Evolutionary conservation across 1,140 invertebrate species (phyloP), one percentile per base, ranked within the genome.

Genomic region (Drosophila cardini): DNA sequence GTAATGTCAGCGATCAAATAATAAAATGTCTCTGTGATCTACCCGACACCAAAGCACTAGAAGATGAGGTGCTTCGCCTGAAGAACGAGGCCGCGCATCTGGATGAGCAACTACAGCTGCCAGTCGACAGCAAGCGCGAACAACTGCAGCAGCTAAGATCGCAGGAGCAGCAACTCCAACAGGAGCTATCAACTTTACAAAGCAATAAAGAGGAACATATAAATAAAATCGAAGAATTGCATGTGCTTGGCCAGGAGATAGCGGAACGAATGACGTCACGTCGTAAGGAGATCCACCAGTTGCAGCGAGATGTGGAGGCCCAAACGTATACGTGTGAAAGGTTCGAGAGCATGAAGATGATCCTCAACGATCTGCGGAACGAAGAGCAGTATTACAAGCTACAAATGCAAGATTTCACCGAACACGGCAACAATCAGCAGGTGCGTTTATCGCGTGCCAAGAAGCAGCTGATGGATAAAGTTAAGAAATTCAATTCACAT

Each of bases 401-500:
- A 0, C 68, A 85, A 9, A 30, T 81, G 13, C 40, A 65, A 5
- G 78, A 80, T 9, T 15, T 90, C 0, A 43, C 61, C 1, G 71
- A 79, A 9, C 64, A 56, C 1, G 53, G 78, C 15, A 61, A 76
- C 4, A 70, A 81, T 16, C 87, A 91, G 63, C 90, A 91, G 53
- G 91, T 91, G 1, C 55, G 72, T 34, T 42, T 84, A 9, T 50
- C 91, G 1, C 75, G 82, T 7, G 71, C 76, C n/a, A 84, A 90
- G 40, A 80, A 91, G 11, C 75, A 91, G 26, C 52, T 84, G 9
- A 57, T 79, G 10, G 87, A 91, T 56, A 42, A 64, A 9, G 60
- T 90, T 2, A 78, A 80, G n/a, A 53, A 58, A 13, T 89, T 80
- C 43, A 91, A 91, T 57, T 32, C 34, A 11, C 53, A 77, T 40